Percentiles rank a stretch among this genome's conserved stretches.
phyloP scores from a whole-genome alignment of 2,113 vertebrate genomes.

The Myotis davidii region DNA sequence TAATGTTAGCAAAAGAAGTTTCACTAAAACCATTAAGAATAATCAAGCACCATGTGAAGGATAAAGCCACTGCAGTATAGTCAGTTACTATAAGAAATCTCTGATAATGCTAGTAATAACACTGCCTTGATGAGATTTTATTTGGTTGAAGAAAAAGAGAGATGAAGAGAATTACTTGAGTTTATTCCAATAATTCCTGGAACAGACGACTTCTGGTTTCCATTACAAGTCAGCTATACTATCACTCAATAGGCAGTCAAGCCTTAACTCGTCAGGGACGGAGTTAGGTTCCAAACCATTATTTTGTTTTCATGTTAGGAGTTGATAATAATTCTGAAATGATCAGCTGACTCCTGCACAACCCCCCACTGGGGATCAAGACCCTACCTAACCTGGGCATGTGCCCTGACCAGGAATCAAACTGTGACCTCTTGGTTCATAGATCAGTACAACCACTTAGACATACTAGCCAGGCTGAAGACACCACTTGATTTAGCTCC shows the following conservation, averaged over 20 bases:
- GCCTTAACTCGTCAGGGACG: neutral
- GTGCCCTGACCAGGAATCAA: too few species aligned
- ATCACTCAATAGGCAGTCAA: neutral
- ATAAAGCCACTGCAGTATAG: neutral
- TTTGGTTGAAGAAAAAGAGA: neutral
- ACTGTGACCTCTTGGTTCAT: too few species aligned
- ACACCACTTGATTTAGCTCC: neutral
- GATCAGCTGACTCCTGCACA: too few species aligned
- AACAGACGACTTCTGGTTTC: neutral
- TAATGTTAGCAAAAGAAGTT: neutral
- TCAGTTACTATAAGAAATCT: neutral
- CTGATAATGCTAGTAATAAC: neutral
- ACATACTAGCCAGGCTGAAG: neutral
- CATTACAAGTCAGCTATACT: neutral
- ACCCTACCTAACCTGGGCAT: too few species aligned
- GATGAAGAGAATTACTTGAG: neutral
- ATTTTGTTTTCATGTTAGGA: neutral
- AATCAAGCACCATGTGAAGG: neutral
- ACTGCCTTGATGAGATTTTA: neutral
- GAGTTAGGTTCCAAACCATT: neutral
- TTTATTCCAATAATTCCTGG: neutral
- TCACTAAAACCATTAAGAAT: constrained; percentile 10
- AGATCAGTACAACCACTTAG: too few species aligned
- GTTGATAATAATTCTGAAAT: neutral
- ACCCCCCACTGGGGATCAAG: too few species aligned